Evolutionary conservation across 1,140 invertebrate species (phyloP).

Genomic region (Dendrolimus punctatus): DNA sequence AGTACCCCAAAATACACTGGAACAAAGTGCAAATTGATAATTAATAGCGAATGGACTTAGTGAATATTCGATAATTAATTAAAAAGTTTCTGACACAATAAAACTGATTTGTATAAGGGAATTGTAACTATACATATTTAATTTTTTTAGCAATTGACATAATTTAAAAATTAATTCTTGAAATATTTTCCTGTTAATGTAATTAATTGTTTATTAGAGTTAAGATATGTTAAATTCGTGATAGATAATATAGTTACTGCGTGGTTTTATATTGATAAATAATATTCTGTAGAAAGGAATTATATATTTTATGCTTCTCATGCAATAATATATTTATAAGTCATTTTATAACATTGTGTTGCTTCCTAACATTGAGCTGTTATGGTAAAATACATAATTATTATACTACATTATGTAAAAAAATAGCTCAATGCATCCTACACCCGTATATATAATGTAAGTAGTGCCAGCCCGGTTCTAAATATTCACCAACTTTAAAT

Average conservation of each 20-base stretch:
- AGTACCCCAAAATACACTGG: constrained; percentile 21
- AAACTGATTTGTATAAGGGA: constrained; percentile 22
- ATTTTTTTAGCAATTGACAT: constrained; percentile 27
- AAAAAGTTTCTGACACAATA: constrained; percentile 12
- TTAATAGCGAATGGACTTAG: constrained; percentile 13
- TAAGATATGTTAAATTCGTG: constrained; percentile 52
- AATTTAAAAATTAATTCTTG: constrained; percentile 35
- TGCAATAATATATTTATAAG: no score
- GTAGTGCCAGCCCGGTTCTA: no score
- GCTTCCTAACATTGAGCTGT: no score
- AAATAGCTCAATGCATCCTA: no score
- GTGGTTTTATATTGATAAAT: constrained; percentile 31
- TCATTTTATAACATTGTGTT: no score
- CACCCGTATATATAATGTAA: no score
- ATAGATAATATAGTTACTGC: constrained; percentile 39
- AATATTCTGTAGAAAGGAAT: constrained; percentile 25
- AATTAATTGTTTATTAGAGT: constrained; percentile 40
- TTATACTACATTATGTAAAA: no score
- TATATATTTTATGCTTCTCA: constrained; percentile 30
- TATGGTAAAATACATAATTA: no score
- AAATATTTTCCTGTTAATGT: constrained; percentile 43
- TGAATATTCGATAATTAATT: not conserved
- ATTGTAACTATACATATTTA: constrained; percentile 22
- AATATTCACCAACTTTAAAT: no score
- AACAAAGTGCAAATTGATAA: constrained; percentile 18